Percentiles rank a stretch among this genome's conserved stretches.
Evolutionary conservation across 2,888 invertebrate species (phyloP).

Genomic region (Dioctria linearis): DNA sequence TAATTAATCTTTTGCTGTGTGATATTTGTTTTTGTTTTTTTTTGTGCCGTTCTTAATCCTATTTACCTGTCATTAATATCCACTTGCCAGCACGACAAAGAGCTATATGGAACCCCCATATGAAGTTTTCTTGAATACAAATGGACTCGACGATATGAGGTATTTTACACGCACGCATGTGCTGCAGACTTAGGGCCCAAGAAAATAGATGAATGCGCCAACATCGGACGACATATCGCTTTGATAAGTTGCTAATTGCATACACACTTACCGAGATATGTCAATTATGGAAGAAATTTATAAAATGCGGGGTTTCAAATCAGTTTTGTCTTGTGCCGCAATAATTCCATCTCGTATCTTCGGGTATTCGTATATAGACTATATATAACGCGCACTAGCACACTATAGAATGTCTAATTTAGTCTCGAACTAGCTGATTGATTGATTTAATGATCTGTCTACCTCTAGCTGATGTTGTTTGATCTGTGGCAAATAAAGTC

Average conservation of each 20-base stretch:
- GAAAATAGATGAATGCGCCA: constrained; percentile 37
- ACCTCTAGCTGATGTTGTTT: neutral
- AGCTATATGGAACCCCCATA: constrained; percentile 35
- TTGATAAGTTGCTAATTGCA: constrained; percentile 52
- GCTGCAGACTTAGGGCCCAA: neutral
- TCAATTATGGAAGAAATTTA: constrained; percentile 51
- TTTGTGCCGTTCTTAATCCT: neutral
- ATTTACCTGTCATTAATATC: constrained; percentile 47
- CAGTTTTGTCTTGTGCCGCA: constrained; percentile 42
- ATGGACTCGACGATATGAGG: constrained; percentile 12
- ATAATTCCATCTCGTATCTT: constrained; percentile 12
- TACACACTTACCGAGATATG: constrained; percentile 49
- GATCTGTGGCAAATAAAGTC: constrained; percentile 38
- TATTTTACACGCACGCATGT: constrained; percentile 32
- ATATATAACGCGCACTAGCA: neutral
- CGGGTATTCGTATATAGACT: neutral
- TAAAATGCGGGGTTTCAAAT: constrained; percentile 46
- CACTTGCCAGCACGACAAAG: constrained; percentile 19
- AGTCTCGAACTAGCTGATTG: constrained; percentile 31
- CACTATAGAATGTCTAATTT: constrained; percentile 48
- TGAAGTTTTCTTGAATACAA: neutral
- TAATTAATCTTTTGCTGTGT: constrained; percentile 49
- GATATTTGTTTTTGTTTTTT: constrained; percentile 8
- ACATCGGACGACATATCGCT: constrained; percentile 43
- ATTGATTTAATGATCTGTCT: constrained; percentile 52